These are phyloP conservation scores for Paramisgurnus dabryanus DNA, from an alignment of 2,113 vertebrate genomes.

Conservation along the genomic window DNA sequence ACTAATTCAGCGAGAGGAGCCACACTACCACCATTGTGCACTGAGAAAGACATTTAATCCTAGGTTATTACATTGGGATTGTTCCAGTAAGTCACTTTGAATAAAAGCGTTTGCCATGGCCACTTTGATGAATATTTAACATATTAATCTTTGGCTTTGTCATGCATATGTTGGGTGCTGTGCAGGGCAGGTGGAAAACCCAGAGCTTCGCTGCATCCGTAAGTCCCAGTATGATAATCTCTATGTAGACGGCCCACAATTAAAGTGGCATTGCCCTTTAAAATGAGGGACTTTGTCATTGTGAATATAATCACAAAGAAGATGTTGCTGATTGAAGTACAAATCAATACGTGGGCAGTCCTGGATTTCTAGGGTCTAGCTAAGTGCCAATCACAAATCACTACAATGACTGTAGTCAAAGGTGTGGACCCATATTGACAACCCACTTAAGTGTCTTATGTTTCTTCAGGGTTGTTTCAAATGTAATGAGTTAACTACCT, in stretches of 20 bases:
- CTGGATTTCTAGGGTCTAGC: neutral
- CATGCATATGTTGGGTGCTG: neutral
- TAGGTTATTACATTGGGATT: neutral
- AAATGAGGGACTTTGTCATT: constrained; percentile 44
- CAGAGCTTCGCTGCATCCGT: constrained; percentile 27
- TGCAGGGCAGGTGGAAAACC: neutral
- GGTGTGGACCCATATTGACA: no score
- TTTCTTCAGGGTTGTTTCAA: no score
- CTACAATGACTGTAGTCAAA: neutral
- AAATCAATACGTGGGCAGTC: constrained; percentile 23
- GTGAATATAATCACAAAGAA: constrained; percentile 47
- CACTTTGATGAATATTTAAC: constrained; percentile 5
- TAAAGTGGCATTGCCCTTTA: constrained; percentile 30
- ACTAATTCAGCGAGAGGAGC: no score
- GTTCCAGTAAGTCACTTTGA: neutral
- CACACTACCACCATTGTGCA: no score
- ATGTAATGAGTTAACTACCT: no score
- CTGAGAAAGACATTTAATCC: neutral
- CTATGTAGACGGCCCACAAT: constrained; percentile 1
- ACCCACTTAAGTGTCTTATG: no score
- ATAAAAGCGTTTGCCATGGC: neutral
- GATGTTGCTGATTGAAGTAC: constrained; percentile 45
- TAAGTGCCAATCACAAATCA: neutral
- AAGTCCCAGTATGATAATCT: constrained; percentile 40
- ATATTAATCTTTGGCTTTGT: constrained; percentile 1